Percentiles rank a stretch among this genome's conserved stretches.
Conservation (phyloP, 64 coral and sea anemone genomes). For the Orbicella faveolata region DNA sequence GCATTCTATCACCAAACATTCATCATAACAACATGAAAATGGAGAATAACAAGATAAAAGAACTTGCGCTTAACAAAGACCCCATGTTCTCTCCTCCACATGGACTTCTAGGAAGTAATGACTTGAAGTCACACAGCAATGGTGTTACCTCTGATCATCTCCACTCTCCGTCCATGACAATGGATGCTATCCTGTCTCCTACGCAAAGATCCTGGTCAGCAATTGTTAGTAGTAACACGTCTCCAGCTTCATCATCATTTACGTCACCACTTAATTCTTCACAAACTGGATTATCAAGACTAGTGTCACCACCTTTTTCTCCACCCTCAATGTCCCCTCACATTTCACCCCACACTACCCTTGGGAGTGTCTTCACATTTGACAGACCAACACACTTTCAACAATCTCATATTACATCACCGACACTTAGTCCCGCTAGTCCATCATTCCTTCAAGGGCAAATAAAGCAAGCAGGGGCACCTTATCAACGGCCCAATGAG, state of each 20-base stretch:
- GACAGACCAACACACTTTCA: slow-evolving; percentile 68
- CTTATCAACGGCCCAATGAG: slow-evolving; percentile 53
- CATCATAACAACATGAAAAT: slow-evolving; percentile 14
- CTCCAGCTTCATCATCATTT: slow-evolving; percentile 57
- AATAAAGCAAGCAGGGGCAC: slow-evolving; percentile 57
- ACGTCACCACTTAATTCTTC: slow-evolving; percentile 85
- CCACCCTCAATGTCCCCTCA: slow-evolving; percentile 66
- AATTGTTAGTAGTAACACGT: slow-evolving; percentile 13
- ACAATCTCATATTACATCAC: slow-evolving; percentile 73
- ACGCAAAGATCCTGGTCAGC: slow-evolving; percentile 71
- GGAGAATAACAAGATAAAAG: slow-evolving; percentile 26
- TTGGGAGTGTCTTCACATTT: slow-evolving; percentile 79
- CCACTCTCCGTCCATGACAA: slow-evolving; percentile 57
- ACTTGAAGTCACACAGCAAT: slow-evolving; percentile 69
- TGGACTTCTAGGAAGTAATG: slow-evolving; percentile 44
- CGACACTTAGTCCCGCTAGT: slow-evolving; percentile 74
- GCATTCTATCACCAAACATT: slow-evolving; percentile 5
- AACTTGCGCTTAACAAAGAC: slow-evolving; percentile 81
- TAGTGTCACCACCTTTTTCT: slow-evolving; percentile 84
- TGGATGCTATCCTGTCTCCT: slow-evolving; percentile 76
- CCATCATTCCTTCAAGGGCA: slow-evolving; percentile 78
- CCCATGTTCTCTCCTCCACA: slow-evolving; percentile 94
- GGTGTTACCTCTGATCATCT: slow-evolving; percentile 75
- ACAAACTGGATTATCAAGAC: slow-evolving; percentile 73
- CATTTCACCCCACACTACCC: slow-evolving; percentile 59